A percentile compares a stretch with the other conserved stretches of the same genome.
Evolutionary conservation across 2,113 vertebrate genomes (phyloP).

Genomic region (Notarius lentiginosus): DNA sequence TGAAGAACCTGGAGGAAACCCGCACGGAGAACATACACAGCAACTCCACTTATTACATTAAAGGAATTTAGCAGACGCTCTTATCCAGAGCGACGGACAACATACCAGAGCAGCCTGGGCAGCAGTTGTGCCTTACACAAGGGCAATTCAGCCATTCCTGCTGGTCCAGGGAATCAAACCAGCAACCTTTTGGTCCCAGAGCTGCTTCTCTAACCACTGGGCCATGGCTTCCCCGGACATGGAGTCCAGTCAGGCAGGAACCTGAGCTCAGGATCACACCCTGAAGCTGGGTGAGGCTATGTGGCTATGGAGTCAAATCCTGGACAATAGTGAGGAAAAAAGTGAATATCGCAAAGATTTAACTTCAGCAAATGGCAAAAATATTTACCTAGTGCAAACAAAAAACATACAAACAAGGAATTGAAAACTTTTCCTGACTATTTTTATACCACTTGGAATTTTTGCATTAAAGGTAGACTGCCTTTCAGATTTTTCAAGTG

Average conservation of each 20-base stretch:
- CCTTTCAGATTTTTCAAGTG: no score
- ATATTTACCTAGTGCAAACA: not conserved
- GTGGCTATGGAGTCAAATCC: not conserved
- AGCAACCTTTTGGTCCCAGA: no score
- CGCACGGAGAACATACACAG: not conserved
- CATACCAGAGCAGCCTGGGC: no score
- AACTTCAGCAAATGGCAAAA: not conserved
- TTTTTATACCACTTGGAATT: not conserved
- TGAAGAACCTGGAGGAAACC: not conserved
- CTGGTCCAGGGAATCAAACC: no score
- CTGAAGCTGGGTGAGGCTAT: not conserved
- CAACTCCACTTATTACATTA: no score
- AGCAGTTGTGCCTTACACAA: no score
- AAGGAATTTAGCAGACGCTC: no score
- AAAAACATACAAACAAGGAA: not conserved
- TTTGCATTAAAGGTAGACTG: not conserved
- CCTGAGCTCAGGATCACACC: not conserved
- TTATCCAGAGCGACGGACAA: no score
- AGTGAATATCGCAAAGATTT: not conserved
- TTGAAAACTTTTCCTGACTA: no score
- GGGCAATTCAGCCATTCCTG: no score
- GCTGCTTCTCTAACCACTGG: no score
- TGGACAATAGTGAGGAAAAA: not conserved
- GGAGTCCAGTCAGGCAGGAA: not conserved
- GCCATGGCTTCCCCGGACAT: no score